phyloP scores from a whole-genome alignment of 35 echinoderm and acorn worm genomes.

The Heliocidaris tuberculata region DNA sequence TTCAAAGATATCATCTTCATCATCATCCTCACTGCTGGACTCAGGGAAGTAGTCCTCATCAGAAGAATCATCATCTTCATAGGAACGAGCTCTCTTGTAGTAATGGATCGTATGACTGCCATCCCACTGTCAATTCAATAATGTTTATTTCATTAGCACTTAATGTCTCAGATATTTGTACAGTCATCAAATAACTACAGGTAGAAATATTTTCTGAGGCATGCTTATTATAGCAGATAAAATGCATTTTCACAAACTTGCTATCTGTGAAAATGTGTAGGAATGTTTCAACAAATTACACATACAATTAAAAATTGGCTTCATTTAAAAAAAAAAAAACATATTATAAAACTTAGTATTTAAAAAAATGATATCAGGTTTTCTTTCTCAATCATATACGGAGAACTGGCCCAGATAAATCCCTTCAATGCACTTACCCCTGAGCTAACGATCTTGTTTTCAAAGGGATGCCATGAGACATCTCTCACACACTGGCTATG shows the following conservation, averaged over 20 bases:
- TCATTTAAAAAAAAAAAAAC: no score
- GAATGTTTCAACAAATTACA: no score
- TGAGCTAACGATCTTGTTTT: slow-evolving; percentile 93
- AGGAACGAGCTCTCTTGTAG: neutral
- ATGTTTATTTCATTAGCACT: neutral
- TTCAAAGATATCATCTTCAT: slow-evolving; percentile 36
- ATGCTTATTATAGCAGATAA: no score
- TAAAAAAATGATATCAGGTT: no score
- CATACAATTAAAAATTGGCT: no score
- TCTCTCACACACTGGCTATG: slow-evolving; percentile 84
- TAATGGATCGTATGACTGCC: slow-evolving; percentile 30
- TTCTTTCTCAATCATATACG: no score
- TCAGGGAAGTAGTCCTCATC: slow-evolving; percentile 40
- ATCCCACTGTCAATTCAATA: slow-evolving; percentile 26
- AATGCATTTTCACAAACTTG: no score
- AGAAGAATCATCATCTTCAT: slow-evolving; percentile 31
- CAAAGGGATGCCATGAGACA: slow-evolving; percentile 95
- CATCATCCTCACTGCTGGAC: slow-evolving; percentile 37
- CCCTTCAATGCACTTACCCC: slow-evolving; percentile 60
- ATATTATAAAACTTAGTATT: no score
- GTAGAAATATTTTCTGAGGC: no score
- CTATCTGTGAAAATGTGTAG: no score
- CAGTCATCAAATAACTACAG: no score
- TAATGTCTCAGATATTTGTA: neutral
- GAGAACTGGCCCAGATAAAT: no score